A percentile compares a stretch with the other conserved stretches of the same genome.
Conservation (phyloP, 2,888 invertebrate species). For the Amphipyra tragopoginis region DNA sequence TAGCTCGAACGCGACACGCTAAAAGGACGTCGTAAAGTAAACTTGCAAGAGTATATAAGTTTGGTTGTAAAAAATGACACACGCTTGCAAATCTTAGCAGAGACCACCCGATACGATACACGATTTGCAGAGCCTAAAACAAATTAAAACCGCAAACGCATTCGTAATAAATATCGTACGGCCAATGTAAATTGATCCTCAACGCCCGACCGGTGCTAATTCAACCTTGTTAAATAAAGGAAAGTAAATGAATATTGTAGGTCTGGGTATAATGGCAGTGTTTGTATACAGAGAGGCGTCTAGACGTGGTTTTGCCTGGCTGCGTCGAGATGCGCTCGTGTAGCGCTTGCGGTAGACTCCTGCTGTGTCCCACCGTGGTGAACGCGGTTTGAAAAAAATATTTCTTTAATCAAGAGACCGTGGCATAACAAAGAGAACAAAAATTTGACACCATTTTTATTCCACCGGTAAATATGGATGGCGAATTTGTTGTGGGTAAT, state of each 20-base stretch:
- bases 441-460: conserved; percentile 41
- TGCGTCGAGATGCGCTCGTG: conserved; percentile 73
- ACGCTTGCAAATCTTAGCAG: conserved; percentile 59
- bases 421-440: conserved; percentile 61
- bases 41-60: conserved; percentile 25
- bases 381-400: conserved; percentile 70
- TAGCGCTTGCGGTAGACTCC: conserved; percentile 78
- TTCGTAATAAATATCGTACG: conserved; percentile 66
- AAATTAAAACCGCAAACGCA: conserved; percentile 66
- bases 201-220: conserved; percentile 55
- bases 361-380: conserved; percentile 82
- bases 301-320: conserved; percentile 85
- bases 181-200: conserved; percentile 66
- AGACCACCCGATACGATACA: conserved; percentile 78
- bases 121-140: conserved; percentile 63
- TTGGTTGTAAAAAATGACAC: conserved; percentile 50
- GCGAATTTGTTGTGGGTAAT: conserved; percentile 23
- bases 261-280: conserved; percentile 73
- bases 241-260: conserved; percentile 72
- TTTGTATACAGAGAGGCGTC: conserved; percentile 77
- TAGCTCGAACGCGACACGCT: conserved; percentile 59
- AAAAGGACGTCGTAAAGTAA: conserved; percentile 61
- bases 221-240: conserved; percentile 65
- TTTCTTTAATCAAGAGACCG: conserved; percentile 70
- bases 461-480: conserved; percentile 12